phyloP scores from a whole-genome alignment of 2,113 vertebrate genomes.

The Lepidothrix coronata region DNA sequence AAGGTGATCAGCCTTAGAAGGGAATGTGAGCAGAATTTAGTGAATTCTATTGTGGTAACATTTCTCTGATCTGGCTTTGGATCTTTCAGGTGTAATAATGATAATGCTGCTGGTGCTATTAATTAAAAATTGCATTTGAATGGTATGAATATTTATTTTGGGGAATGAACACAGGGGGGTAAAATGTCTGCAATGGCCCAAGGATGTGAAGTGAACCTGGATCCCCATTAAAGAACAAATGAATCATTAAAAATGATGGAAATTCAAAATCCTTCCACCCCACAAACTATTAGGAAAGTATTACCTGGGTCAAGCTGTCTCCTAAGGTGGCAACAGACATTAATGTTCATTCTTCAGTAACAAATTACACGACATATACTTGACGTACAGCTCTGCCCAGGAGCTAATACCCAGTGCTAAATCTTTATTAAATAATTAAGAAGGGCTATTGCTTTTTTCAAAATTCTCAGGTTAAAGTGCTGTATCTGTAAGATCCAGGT shows the following conservation, averaged over 20 bases:
- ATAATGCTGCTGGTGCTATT: slow-evolving; percentile 71
- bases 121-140: slow-evolving; percentile 80
- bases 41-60: slow-evolving; percentile 71
- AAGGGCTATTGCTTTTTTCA: slow-evolving; percentile 12
- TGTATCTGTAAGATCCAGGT: neutral
- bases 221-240: slow-evolving; percentile 68
- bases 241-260: slow-evolving; percentile 58
- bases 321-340: slow-evolving; percentile 9
- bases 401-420: slow-evolving; percentile 18
- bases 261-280: slow-evolving; percentile 44
- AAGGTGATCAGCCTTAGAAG: slow-evolving; percentile 75
- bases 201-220: slow-evolving; percentile 56
- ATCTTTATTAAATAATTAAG: slow-evolving; percentile 51
- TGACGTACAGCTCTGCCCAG: slow-evolving; percentile 20
- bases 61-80: slow-evolving; percentile 73
- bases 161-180: slow-evolving; percentile 62
- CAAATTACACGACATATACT: neutral
- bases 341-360: slow-evolving; percentile 33
- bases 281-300: slow-evolving; percentile 3
- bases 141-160: slow-evolving; percentile 69
- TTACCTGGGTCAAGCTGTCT: neutral
- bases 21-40: slow-evolving; percentile 71
- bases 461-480: slow-evolving; percentile 26
- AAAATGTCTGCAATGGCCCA: slow-evolving; percentile 68
- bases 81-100: slow-evolving; percentile 79